These are phyloP conservation scores for Tanytarsus gracilentus DNA, from an alignment of 2,888 invertebrate species.

Conservation along the genomic window DNA sequence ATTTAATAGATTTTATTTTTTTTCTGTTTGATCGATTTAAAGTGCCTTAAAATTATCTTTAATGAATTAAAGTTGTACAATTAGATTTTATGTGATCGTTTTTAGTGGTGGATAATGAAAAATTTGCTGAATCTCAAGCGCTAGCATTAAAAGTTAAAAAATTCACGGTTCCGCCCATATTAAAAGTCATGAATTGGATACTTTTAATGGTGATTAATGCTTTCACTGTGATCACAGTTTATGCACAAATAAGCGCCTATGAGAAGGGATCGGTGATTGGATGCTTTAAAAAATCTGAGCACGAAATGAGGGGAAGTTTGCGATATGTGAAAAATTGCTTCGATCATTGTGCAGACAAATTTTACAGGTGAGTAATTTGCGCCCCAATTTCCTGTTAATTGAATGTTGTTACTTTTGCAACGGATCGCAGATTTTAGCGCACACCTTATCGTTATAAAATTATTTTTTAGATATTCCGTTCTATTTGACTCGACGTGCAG, in stretches of 20 bases:
- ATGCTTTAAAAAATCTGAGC: slow-evolving; percentile 9
- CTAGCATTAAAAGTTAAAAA: neutral
- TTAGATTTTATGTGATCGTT: too few relatives aligned
- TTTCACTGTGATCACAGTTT: neutral
- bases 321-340: slow-evolving; percentile 4
- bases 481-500: slow-evolving; percentile 36
- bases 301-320: neutral
- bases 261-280: slow-evolving; percentile 15
- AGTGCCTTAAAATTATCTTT: too few relatives aligned
- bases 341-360: slow-evolving; percentile 12
- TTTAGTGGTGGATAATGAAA: neutral
- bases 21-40: too few relatives aligned
- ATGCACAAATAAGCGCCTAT: neutral
- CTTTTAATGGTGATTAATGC: neutral
- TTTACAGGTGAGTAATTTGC: slow-evolving; percentile 20
- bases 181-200: neutral
- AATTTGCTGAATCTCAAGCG: neutral
- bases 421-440: too few relatives aligned
- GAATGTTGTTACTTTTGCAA: neutral
- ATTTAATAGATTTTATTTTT: too few relatives aligned
- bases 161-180: slow-evolving; percentile 17
- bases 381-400: slow-evolving; percentile 14
- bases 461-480: slow-evolving; percentile 17
- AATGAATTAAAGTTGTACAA: too few relatives aligned
- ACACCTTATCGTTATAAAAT: neutral